Base-by-base conservation (phyloP, 2,113 vertebrate species). In the Mormyrus iriodes region DNA sequence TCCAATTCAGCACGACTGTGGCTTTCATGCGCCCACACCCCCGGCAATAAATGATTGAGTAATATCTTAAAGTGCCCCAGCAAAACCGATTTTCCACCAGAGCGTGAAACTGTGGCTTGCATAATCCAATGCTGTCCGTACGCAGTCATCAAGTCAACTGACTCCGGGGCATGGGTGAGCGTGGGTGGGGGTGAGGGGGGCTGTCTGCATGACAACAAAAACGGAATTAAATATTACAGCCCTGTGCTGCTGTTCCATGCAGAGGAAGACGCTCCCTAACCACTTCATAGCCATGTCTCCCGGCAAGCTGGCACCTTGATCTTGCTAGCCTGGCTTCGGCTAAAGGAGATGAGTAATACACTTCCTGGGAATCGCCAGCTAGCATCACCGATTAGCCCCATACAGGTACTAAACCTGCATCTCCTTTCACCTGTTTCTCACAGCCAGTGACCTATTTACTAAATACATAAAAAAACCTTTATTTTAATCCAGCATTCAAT, bases 371-470 rank as follows among this genome's bases (percentile, higher is more conserved):
- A 19, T 19, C 73, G 1, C 35, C n/a, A 58, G 35, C 8, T 44
- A 76, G 44, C 65, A 76, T 51, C 87, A 51, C 46, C 21, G 46
- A 79, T 19, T 51, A 51, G 15, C 46, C 24, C 17, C 8, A 19
- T 27, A 19, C 24, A 51, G 65, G 65, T 24, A 19, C 46, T 61
- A 35, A 21, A 76, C 89, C 82, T 89, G 24, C 31, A 90, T 44
- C 46, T 49, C 21, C 82, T 76, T 82, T 88, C 73, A 91, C 92
- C 85, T 83, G 86, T 91, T 93, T 90, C 93, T 93, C 92, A 92
- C 91, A 90, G 91, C 90, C 91, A 87, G 87, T 93, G 91, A 92
- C 91, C 93, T 92, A 91, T 92, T 93, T 93, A 93, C 89, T 48
- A 65, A 85, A 2, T 79, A 55, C 27, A 89, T 91, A 90, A 92